phyloP scores from a whole-genome alignment of 2,113 vertebrate species.

The Odocoileus hemionus region DNA sequence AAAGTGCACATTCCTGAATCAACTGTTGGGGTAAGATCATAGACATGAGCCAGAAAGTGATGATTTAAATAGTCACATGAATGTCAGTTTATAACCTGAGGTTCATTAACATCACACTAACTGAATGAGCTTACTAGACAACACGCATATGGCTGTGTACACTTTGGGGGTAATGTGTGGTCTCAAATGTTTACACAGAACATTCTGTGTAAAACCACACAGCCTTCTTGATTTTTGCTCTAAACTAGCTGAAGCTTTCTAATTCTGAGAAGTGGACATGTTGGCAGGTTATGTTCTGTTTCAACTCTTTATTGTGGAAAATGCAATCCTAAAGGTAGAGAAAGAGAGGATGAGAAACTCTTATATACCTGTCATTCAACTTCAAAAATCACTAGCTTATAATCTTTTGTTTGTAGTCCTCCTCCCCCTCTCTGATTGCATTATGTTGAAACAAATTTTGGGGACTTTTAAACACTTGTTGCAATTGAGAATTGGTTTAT shows the following conservation, averaged over 20 bases:
- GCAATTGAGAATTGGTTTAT: background rate
- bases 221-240: background rate
- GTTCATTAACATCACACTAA: background rate
- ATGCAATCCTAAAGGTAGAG: background rate
- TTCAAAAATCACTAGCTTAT: fast-evolving
- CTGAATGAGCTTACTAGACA: background rate
- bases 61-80: background rate
- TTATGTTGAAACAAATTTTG: background rate
- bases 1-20: background rate
- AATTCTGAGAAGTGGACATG: background rate
- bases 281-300: background rate
- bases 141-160: fast-evolving
- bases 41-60: background rate
- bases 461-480: background rate
- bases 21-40: background rate
- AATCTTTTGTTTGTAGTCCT: background rate
- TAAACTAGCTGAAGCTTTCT: background rate
- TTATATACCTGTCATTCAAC: fast-evolving
- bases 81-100: background rate
- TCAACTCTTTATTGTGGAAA: background rate
- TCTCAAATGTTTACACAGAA: background rate
- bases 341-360: background rate
- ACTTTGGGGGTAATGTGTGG: background rate
- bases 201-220: background rate
- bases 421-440: background rate